A percentile compares a stretch with the other conserved stretches of the same genome.
Evolutionary conservation across 2,888 invertebrate species (phyloP).

Genomic region (Spilarctia lutea): DNA sequence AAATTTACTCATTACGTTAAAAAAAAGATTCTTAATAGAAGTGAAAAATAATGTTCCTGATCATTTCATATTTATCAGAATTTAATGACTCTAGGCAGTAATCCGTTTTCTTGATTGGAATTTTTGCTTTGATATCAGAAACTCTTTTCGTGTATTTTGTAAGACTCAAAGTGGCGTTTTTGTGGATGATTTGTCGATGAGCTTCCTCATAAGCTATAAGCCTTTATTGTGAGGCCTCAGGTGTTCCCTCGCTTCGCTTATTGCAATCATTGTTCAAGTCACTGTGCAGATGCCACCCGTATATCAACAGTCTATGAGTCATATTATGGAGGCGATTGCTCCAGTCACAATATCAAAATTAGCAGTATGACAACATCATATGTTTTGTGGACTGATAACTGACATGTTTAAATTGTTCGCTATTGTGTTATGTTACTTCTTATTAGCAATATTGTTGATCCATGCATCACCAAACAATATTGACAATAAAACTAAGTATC

Average conservation of each 20-base stretch:
- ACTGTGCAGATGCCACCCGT: background rate
- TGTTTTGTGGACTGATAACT: background rate
- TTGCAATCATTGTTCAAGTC: slow-evolving; percentile 13
- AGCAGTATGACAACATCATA: background rate
- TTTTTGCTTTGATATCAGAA: background rate
- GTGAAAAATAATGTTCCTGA: background rate
- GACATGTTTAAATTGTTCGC: background rate
- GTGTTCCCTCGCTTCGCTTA: background rate
- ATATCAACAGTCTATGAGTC: background rate
- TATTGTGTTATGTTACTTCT: background rate
- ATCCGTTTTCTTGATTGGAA: background rate
- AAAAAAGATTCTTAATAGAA: background rate
- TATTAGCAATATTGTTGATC: background rate
- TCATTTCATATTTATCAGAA: background rate
- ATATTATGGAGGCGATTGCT: background rate
- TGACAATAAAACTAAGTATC: background rate
- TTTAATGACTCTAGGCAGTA: background rate
- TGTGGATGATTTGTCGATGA: slow-evolving; percentile 2
- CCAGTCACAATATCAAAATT: background rate
- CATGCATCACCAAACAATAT: background rate
- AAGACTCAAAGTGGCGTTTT: background rate
- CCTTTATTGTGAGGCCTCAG: slow-evolving; percentile 5
- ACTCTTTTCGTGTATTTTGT: background rate
- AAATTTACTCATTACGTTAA: background rate
- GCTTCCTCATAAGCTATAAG: background rate